Evolutionary conservation across 2,797 vertebrate genomes (phyloP).

Genomic region (Clarias platycephalus): DNA sequence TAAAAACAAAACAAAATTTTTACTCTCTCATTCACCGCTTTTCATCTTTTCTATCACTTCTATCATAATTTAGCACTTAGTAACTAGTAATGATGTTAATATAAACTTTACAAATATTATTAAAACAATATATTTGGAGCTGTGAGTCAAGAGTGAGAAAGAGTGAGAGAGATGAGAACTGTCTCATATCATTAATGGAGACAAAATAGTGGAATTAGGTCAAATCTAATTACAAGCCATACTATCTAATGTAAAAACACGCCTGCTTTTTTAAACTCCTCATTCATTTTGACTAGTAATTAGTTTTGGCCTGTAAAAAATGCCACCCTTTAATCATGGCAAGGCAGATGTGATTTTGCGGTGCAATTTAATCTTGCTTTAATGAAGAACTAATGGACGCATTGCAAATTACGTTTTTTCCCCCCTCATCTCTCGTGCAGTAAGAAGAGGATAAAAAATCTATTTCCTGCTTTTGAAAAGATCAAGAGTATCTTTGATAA

Average conservation of each 20-base stretch:
- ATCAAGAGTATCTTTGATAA: constrained; percentile 99
- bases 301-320: constrained; percentile 99
- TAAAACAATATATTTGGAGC: constrained; percentile 98
- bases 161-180: constrained; percentile 82
- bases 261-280: constrained; percentile 86
- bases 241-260: constrained; percentile 99
- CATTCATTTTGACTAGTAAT: constrained; percentile 99
- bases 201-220: constrained; percentile 99
- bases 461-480: constrained; percentile 99
- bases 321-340: constrained; percentile 99
- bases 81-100: not conserved
- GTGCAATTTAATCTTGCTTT: constrained; percentile 99
- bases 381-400: constrained; percentile 99
- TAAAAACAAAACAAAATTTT: too few species aligned
- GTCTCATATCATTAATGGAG: constrained; percentile 99
- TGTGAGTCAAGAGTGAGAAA: constrained; percentile 85
- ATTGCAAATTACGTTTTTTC: constrained; percentile 96
- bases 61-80: not conserved
- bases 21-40: not conserved
- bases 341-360: constrained; percentile 99
- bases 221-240: constrained; percentile 99
- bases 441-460: constrained; percentile 81
- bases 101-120: constrained; percentile 77
- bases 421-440: constrained; percentile 74
- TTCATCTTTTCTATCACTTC: not conserved